Percentiles rank a stretch among this genome's conserved stretches.
phyloP scores from a whole-genome alignment of 2,797 vertebrate species.

The Esox lucius region DNA sequence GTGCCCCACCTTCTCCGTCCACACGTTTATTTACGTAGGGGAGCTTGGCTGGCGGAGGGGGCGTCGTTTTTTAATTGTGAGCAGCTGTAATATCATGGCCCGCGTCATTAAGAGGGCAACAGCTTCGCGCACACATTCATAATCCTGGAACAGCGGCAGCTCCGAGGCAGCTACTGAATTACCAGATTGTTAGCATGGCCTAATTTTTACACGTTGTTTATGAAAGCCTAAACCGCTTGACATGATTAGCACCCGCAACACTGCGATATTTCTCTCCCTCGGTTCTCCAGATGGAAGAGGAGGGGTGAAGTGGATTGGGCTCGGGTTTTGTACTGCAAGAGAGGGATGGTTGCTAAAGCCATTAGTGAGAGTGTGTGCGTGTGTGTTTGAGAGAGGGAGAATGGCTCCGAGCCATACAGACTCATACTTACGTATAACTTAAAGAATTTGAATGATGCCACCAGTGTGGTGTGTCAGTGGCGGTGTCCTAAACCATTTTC shows the following conservation, averaged over 20 bases:
- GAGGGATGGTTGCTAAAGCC: slow-evolving; percentile 24
- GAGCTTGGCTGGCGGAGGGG: slow-evolving; percentile 57
- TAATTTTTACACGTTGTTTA: slow-evolving; percentile 73
- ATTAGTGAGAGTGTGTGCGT: neutral
- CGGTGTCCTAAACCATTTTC: neutral
- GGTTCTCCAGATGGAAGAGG: neutral
- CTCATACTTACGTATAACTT: neutral
- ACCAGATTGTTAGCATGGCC: slow-evolving; percentile 68
- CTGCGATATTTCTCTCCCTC: slow-evolving; percentile 56
- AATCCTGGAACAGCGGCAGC: slow-evolving; percentile 61
- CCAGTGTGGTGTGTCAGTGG: neutral
- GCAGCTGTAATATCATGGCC: slow-evolving; percentile 74
- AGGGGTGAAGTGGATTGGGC: neutral
- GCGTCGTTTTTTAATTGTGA: slow-evolving; percentile 72
- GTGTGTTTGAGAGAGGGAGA: neutral
- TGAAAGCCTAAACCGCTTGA: slow-evolving; percentile 69
- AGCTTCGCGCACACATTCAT: slow-evolving; percentile 60
- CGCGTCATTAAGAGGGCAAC: slow-evolving; percentile 67
- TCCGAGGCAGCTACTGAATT: slow-evolving; percentile 64
- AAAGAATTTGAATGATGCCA: neutral
- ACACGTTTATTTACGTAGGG: slow-evolving; percentile 73
- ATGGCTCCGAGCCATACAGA: neutral
- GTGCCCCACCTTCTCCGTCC: slow-evolving; percentile 67
- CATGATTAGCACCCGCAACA: slow-evolving; percentile 76
- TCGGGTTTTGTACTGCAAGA: neutral